Base-by-base conservation (phyloP, 1,140 invertebrate genomes). In the Drosophila elegans region DNA sequence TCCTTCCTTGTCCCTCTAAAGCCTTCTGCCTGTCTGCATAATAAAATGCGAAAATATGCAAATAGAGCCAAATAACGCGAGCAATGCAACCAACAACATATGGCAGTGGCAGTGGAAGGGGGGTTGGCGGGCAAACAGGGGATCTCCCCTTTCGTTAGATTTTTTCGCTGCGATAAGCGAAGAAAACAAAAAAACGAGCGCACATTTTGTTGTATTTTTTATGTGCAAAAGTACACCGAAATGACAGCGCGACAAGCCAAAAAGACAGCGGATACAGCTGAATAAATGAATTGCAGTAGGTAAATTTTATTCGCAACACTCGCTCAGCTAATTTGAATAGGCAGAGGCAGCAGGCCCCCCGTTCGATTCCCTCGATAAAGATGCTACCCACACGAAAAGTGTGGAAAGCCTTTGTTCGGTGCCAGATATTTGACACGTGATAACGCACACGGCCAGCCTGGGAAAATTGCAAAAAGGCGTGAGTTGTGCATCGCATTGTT, bases 21-120 rank as follows among this genome's bases (percentile, higher is more conserved):
- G 62, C 52, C 52, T 71, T 56, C 67, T 55, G 78, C 56, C 76
- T 80, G 77, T 80, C 78, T 90, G 86, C 81, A 90, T 90, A 90
- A 90, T 90, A 90, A 90, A 90, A 90, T 90, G 88, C 82, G 82
- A 86, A 90, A 73, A 83, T 83, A 90, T 83, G 79, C 79, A 76
- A 83, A 83, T 80, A 67, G 64, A 85, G 63, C 55, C 59, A 82
- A 82, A 88, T 78, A 78, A 63, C 66, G 64, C 74, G 41, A 63
- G 71, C 57, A 68, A 73, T 63, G 54, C 74, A 84, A 60, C 56
- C 74, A 71, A 71, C 61, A 76, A 60, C 60, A 66, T 45, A 74
- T 56, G 67, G 54, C 29, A 4, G 9, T 32, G 29, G 29, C 16
- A 21, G 16, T n/a, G 46, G 46, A 29, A 48, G 16, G n/a, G n/a